A percentile compares a stretch with the other conserved stretches of the same genome.
phyloP scores from a whole-genome alignment of 2,113 vertebrate genomes.

The Cichladusa arquata region DNA sequence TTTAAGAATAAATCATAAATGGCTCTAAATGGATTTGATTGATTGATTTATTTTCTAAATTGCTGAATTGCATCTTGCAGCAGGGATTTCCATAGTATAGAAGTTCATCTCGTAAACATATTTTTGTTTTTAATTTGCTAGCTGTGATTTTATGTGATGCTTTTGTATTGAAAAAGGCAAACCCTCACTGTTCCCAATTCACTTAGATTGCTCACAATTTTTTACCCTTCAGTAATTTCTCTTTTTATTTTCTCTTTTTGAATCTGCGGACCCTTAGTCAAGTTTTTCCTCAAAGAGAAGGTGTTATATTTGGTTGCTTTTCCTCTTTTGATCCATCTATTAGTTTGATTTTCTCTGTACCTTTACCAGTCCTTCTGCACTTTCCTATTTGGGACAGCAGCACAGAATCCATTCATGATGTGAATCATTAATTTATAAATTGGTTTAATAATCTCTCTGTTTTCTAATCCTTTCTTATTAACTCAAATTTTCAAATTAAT shows the following conservation, averaged over 20 bases:
- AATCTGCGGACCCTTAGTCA: background rate
- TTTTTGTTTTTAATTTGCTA: background rate
- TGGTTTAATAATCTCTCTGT: background rate
- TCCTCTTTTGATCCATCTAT: background rate
- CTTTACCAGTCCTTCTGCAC: background rate
- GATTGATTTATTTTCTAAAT: background rate
- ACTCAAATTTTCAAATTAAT: background rate
- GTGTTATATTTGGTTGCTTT: background rate
- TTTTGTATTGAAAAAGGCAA: background rate
- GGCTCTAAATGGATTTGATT: background rate
- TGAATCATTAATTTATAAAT: background rate
- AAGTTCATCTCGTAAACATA: background rate
- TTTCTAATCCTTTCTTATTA: background rate
- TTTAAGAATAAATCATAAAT: background rate
- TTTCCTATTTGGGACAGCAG: background rate
- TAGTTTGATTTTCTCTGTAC: background rate
- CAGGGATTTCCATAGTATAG: background rate
- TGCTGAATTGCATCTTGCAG: background rate
- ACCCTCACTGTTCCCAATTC: accelerated
- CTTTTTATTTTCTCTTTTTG: background rate
- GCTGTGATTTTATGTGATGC: background rate
- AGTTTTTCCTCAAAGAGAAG: background rate
- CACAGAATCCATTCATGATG: background rate
- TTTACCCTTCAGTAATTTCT: background rate
- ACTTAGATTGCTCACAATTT: background rate